Percentiles rank a stretch among this genome's conserved stretches.
phyloP scores from a whole-genome alignment of 2,113 vertebrate species.

The Mastomys natalensis region DNA sequence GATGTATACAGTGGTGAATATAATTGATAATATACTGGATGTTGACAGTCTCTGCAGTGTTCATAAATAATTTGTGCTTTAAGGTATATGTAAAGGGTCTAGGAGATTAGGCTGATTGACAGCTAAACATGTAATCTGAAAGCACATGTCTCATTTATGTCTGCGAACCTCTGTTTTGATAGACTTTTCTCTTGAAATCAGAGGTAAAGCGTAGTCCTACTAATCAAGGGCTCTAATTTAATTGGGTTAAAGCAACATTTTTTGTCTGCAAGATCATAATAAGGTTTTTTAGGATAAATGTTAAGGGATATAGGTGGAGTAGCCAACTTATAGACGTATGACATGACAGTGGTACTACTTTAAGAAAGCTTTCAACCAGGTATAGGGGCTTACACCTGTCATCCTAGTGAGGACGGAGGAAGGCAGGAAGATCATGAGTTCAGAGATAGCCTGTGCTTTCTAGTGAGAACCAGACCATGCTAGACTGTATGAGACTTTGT shows the following conservation, averaged over 20 bases:
- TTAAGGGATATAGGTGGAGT: background rate
- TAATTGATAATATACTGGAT: constrained; percentile 29
- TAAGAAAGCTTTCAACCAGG: background rate
- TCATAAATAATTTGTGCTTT: background rate
- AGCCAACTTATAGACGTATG: background rate
- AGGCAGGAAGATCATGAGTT: background rate
- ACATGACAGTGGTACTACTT: background rate
- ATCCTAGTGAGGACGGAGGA: background rate
- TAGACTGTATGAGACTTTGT: background rate
- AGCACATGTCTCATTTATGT: background rate
- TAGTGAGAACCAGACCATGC: background rate
- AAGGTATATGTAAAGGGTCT: background rate
- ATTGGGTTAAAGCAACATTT: background rate
- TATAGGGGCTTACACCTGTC: background rate
- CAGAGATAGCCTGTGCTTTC: background rate
- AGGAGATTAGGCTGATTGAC: background rate
- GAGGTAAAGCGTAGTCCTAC: constrained; percentile 10
- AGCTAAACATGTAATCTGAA: constrained; percentile 12
- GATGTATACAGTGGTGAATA: background rate
- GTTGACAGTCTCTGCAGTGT: background rate
- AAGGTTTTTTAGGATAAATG: background rate
- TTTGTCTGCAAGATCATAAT: background rate
- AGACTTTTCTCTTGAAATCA: constrained; percentile 44
- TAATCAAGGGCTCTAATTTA: background rate
- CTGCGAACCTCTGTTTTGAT: background rate